phyloP scores from a whole-genome alignment of 2,888 invertebrate species.

The Megalurothrips usitatus region DNA sequence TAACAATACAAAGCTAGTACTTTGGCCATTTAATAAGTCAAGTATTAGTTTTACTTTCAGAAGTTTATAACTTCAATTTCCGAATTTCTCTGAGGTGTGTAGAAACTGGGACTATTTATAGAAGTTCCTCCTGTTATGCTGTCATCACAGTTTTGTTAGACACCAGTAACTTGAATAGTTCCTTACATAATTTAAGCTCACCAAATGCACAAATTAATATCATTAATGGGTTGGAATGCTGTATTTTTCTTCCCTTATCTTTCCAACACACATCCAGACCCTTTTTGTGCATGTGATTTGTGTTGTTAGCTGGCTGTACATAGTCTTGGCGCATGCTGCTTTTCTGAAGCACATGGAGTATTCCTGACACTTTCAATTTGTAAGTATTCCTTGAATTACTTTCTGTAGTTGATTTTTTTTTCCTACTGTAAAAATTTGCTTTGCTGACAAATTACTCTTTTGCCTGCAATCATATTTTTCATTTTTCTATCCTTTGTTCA shows the following conservation, averaged over 20 bases:
- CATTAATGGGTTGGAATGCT: not conserved
- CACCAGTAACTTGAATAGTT: too few species aligned
- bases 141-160: too few species aligned
- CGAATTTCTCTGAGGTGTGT: too few species aligned
- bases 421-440: not conserved
- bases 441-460: not conserved
- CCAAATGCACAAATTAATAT: too few species aligned
- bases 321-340: conserved; percentile 22
- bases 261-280: not conserved
- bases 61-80: too few species aligned
- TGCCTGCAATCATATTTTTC: not conserved
- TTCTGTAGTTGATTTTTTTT: not conserved
- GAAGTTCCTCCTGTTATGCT: too few species aligned
- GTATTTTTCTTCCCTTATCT: not conserved
- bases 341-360: conserved; percentile 20
- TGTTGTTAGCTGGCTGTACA: conserved; percentile 22
- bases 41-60: too few species aligned
- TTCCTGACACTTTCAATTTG: not conserved
- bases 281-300: conserved; percentile 11
- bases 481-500: too few species aligned
- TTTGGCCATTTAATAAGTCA: too few species aligned
- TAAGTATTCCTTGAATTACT: not conserved
- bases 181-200: too few species aligned
- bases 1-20: too few species aligned
- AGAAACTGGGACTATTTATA: too few species aligned